phyloP scores from a whole-genome alignment of 2,888 invertebrate species.

The Tineola bisselliella region DNA sequence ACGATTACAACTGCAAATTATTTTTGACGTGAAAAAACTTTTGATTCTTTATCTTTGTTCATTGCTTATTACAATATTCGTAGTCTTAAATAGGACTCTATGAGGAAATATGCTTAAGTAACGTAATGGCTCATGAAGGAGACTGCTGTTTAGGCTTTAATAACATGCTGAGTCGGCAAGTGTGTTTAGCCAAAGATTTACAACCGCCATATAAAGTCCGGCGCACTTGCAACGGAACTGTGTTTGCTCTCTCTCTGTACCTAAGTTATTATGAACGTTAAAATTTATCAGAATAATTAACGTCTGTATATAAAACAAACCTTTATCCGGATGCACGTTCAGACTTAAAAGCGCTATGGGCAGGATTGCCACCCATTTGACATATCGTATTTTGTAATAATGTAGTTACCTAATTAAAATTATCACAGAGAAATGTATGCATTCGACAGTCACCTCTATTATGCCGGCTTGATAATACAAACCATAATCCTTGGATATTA shows the following conservation, averaged over 20 bases:
- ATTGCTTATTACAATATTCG: neutral
- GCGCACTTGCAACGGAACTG: slow-evolving; percentile 4
- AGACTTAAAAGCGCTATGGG: too few relatives aligned
- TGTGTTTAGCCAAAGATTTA: slow-evolving; percentile 13
- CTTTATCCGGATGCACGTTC: neutral
- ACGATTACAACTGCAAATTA: slow-evolving; percentile 37
- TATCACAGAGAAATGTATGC: too few relatives aligned
- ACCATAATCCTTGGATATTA: too few relatives aligned
- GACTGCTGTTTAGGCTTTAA: slow-evolving; percentile 13
- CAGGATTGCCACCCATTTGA: too few relatives aligned
- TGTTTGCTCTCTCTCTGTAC: slow-evolving; percentile 2
- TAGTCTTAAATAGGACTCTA: neutral
- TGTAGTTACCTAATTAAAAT: too few relatives aligned
- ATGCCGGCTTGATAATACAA: too few relatives aligned
- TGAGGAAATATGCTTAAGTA: neutral
- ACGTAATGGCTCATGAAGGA: neutral
- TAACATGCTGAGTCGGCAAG: slow-evolving; percentile 12
- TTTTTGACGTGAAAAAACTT: neutral
- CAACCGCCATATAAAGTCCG: slow-evolving; percentile 12
- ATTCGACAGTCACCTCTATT: too few relatives aligned
- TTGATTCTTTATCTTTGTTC: neutral
- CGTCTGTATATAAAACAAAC: neutral
- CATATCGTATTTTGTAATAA: too few relatives aligned
- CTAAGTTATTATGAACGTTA: slow-evolving; percentile 4
- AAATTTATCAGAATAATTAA: neutral